Base-by-base conservation (phyloP, 1,140 invertebrate genomes). In the Rhopalosiphum maidis region DNA sequence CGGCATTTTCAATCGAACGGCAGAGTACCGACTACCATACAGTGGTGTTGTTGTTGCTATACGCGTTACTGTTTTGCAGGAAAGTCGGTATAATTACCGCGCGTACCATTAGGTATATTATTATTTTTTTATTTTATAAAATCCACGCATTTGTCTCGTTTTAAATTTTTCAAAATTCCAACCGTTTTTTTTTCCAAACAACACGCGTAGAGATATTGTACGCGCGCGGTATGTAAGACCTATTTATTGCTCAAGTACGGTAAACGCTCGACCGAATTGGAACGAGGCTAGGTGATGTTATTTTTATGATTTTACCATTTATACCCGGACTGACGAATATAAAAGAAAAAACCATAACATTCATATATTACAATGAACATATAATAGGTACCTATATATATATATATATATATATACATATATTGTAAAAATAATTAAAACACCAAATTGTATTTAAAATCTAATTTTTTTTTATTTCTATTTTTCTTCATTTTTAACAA, bases 381-480 rank as follows among this genome's bases (percentile, higher is more conserved):
- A 41, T 41, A 41, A 41, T 41, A 41, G 41, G 41, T 1, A n/a
- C n/a, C n/a, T n/a, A n/a, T n/a, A n/a, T n/a, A n/a, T n/a, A n/a
- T n/a, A n/a, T n/a, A n/a, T n/a, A n/a, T n/a, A n/a, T n/a, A n/a
- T n/a, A 41, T 41, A 51, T 18, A 21, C n/a, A 51, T 2, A 51
- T 22, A 88, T 35, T 37, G 2, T 37, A 30, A 25, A 9, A 46
- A 87, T 86, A 6, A 1, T n/a, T n/a, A n/a, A 48, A n/a, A 48
- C 86, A n/a, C 30, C 30, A 88, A 1, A 8, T 35, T 18, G 85
- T 46, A 30, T 86, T 91, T 54, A 77, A 82, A 77, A 43, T 90
- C 89, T 90, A 90, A 55, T 90, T 91, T 68, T 68, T 68, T 82
- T 91, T 91, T 83, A 82, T 91, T 91, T 91, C 35, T 15, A 41